Evolutionary conservation across 2,797 vertebrate species (phyloP).

Genomic region (Leptodactylus fallax): DNA sequence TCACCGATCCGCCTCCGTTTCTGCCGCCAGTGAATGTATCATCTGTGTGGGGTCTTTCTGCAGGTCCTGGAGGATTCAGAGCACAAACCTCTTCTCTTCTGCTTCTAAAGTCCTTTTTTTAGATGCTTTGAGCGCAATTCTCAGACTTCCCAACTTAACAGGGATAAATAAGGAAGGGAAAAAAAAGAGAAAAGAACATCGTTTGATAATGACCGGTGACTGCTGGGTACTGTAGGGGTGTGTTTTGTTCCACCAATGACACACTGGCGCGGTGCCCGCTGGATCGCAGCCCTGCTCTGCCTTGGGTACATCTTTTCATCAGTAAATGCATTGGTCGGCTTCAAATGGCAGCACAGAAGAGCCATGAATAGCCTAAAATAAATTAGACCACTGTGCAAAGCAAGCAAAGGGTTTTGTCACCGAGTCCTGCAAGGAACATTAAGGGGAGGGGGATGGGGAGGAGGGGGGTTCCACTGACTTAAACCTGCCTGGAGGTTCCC

Average conservation of each 20-base stretch:
- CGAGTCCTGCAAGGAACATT: constrained; percentile 48
- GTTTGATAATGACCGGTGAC: constrained; percentile 48
- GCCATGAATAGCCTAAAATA: constrained; percentile 55
- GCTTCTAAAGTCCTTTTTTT: constrained; percentile 39
- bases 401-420: constrained; percentile 58
- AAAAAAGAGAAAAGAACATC: constrained; percentile 51
- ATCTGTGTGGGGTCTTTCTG: constrained; percentile 49
- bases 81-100: constrained; percentile 11
- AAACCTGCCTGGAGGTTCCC: constrained; percentile 47
- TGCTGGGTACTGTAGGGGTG: constrained; percentile 56
- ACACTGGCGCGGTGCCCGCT: constrained; percentile 45
- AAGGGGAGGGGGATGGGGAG: constrained; percentile 3
- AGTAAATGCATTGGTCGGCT: constrained; percentile 45
- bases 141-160: constrained; percentile 52
- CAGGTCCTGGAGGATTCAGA: neutral
- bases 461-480: neutral
- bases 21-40: neutral
- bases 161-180: constrained; percentile 32
- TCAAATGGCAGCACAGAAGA: constrained; percentile 53
- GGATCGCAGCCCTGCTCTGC: constrained; percentile 25
- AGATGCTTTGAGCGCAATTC: constrained; percentile 32
- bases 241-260: constrained; percentile 53
- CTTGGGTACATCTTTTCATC: constrained; percentile 61
- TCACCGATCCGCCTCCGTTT: neutral
- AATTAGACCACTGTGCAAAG: constrained; percentile 55